phyloP scores from a whole-genome alignment of 2,888 invertebrate species.

The Conus canariensis region DNA sequence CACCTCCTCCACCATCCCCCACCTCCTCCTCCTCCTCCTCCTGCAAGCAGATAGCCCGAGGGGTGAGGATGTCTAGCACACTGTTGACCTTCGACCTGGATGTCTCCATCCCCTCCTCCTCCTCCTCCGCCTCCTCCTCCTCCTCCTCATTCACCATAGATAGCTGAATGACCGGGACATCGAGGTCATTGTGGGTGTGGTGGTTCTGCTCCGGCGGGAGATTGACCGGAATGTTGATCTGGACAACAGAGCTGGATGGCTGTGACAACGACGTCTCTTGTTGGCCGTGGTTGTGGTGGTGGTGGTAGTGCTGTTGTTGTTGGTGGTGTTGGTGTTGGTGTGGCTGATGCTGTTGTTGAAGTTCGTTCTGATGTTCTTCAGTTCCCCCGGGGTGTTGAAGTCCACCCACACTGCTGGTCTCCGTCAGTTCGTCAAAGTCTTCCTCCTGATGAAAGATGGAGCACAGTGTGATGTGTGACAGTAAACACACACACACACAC shows the following conservation, averaged over 20 bases:
- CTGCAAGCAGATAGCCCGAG: constrained; percentile 3
- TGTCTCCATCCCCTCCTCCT: background rate
- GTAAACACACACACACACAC: no score
- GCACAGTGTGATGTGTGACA: no score
- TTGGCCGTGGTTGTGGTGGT: background rate
- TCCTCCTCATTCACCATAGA: background rate
- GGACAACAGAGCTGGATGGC: background rate
- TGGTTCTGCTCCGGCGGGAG: background rate
- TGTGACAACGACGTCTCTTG: background rate
- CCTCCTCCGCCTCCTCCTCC: background rate
- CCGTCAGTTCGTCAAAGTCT: constrained; percentile 20
- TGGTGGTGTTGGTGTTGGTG: background rate
- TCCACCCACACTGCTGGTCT: constrained; percentile 21
- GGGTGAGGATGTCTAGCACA: constrained; percentile 20
- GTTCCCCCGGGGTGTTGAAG: background rate
- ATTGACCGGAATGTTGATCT: background rate
- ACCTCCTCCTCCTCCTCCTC: constrained; percentile 16
- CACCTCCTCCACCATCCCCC: background rate
- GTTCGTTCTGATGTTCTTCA: background rate
- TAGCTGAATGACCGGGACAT: background rate
- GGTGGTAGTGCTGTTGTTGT: background rate
- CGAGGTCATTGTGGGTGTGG: background rate
- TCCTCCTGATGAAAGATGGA: constrained; percentile 13
- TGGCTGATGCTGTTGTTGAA: background rate
- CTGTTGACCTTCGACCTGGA: background rate